Conservation (phyloP, 2,797 vertebrate species). For the Poliocrania exsul region DNA sequence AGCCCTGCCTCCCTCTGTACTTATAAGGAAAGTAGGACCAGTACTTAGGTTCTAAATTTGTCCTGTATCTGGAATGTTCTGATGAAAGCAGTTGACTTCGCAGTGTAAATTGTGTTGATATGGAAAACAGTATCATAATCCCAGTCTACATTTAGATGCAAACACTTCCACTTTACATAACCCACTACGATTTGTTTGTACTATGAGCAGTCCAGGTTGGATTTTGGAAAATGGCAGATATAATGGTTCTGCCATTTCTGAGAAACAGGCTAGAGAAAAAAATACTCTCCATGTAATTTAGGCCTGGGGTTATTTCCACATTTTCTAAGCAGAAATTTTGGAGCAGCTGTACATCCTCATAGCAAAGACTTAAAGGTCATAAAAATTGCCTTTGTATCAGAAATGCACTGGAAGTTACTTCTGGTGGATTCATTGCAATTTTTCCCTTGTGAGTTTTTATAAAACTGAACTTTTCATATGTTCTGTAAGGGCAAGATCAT, state of each 20-base stretch:
- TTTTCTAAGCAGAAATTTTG: neutral
- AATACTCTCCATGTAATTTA: neutral
- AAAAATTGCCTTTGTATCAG: neutral
- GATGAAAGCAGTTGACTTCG: neutral
- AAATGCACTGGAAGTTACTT: neutral
- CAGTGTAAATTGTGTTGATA: neutral
- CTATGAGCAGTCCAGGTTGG: accelerated
- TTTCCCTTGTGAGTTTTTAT: neutral
- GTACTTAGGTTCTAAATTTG: neutral
- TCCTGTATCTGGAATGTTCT: neutral
- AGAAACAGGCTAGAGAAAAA: neutral
- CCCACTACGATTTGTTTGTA: neutral
- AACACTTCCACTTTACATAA: neutral
- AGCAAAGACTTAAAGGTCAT: neutral
- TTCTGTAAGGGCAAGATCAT: neutral
- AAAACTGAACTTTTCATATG: neutral
- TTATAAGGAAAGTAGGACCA: neutral
- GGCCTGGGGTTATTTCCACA: neutral
- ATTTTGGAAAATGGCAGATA: neutral
- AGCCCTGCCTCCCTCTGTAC: neutral
- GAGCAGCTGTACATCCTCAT: neutral
- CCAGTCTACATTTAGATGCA: neutral
- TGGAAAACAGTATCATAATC: neutral
- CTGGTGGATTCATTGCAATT: neutral
- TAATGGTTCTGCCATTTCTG: neutral